phyloP scores from a whole-genome alignment of 2,113 vertebrate species.

The Phaetusa simplex region DNA sequence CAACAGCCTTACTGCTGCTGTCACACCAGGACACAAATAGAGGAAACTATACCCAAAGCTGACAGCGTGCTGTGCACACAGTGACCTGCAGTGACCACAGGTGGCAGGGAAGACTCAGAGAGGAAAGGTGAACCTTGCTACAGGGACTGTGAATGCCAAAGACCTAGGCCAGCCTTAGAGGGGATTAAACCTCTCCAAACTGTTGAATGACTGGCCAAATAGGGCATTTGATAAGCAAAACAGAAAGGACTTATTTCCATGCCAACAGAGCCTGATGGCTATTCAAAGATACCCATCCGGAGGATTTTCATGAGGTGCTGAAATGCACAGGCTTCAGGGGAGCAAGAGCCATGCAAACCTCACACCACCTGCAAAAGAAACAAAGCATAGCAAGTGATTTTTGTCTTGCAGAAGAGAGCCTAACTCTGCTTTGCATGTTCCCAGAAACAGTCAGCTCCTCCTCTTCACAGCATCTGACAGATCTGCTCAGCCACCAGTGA shows the following conservation, averaged over 20 bases:
- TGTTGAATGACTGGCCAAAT: slow-evolving; percentile 46
- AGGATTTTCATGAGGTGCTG: slow-evolving; percentile 71
- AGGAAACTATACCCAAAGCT: not conserved
- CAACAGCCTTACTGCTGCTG: not conserved
- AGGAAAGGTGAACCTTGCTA: not conserved
- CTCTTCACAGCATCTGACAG: not conserved
- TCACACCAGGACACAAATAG: not conserved
- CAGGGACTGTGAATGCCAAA: not conserved
- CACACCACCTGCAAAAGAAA: slow-evolving; percentile 21
- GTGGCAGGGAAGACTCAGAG: not conserved
- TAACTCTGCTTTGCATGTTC: slow-evolving; percentile 29
- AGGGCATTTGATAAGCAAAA: slow-evolving; percentile 74
- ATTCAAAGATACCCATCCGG: slow-evolving; percentile 67
- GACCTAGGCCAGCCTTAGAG: not conserved
- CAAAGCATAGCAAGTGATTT: slow-evolving; percentile 10
- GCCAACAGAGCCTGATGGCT: slow-evolving; percentile 52
- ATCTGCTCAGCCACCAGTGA: not conserved
- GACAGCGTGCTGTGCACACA: not conserved
- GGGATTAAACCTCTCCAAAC: not conserved
- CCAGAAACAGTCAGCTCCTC: not conserved
- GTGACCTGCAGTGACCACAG: not conserved
- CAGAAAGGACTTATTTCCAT: slow-evolving; percentile 41
- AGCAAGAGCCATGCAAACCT: slow-evolving; percentile 45
- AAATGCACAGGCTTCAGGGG: slow-evolving; percentile 22
- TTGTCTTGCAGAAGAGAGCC: not conserved